These are phyloP conservation scores for Crotalus viridis DNA, from an alignment of 2,113 vertebrate genomes.

Conservation along the genomic window DNA sequence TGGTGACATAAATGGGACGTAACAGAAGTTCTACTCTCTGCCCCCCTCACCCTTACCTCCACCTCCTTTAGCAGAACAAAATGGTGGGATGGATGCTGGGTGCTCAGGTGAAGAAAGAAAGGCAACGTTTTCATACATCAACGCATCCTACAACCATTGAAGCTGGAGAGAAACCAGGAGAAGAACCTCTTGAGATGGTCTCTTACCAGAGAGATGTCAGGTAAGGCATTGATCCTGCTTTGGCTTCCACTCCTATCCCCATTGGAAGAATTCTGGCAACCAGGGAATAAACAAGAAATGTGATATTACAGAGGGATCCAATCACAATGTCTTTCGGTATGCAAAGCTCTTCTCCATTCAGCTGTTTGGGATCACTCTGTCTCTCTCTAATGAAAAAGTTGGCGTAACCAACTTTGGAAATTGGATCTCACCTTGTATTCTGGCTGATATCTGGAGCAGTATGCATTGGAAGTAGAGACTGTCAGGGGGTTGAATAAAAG, in stretches of 20 bases:
- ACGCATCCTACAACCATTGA: no score
- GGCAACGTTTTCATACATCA: not conserved
- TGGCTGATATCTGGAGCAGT: not conserved
- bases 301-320: not conserved
- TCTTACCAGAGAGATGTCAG: constrained; percentile 93
- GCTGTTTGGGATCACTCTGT: not conserved
- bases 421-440: not conserved
- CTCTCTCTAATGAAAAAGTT: not conserved
- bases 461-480: not conserved
- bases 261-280: constrained; percentile 81
- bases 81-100: not conserved
- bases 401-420: not conserved
- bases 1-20: not conserved
- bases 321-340: not conserved
- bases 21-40: not conserved
- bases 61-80: not conserved
- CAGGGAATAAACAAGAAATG: not conserved
- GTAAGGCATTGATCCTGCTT: constrained; percentile 76
- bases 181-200: not conserved
- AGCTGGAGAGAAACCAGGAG: not conserved
- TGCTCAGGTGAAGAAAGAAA: not conserved
- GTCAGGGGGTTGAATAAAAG: not conserved
- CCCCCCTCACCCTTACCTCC: not conserved
- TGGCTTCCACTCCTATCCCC: constrained; percentile 72
- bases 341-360: not conserved